Evolutionary conservation across 1,140 invertebrate genomes (phyloP), one percentile per base, ranked within the genome.

Genomic region (Cydia amplana): DNA sequence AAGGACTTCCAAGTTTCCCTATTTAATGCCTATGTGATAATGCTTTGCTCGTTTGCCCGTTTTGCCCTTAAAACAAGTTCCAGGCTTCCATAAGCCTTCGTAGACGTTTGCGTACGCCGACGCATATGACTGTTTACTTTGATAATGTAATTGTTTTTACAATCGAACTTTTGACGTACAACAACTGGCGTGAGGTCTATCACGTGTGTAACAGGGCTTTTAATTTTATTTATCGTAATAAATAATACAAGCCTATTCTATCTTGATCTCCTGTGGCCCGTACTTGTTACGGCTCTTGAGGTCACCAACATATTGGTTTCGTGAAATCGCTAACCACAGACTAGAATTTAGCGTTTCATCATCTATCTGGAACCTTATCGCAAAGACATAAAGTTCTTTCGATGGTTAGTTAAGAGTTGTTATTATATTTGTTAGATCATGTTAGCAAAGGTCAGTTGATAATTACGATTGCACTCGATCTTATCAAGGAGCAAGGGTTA

Each of bases 91-190:
- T 14, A 46, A 51, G 4, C 4, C 16, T 51, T 16, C 49, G 49
- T 51, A 51, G 49, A 51, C 18, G 6, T 51, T 18, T 51, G 49
- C 49, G 49, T 18, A 51, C 49, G 4, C 49, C 4, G 18, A 18
- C 49, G 49, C 49, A 51, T 28, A 25, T 12, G 25, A 40, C 7
- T 20, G 36, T 51, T 12, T 78, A 46, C 10, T 67, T 18, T 49
- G 46, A 36, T 78, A 49, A 76, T 63, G 51, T 12, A 77, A 72
- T 10, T 32, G 49, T 72, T 51, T 32, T 51, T 18, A n/a, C n/a
- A 51, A 51, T 51, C 49, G 49, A 18, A 51, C 16, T 51, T n/a
- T 51, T 51, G 49, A 51, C 49, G 49, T 18, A 6, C 49, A 51
- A 16, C 14, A 16, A 6, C 49, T 51, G 49, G n/a, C 49, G 49